phyloP scores from a whole-genome alignment of 2,113 vertebrate genomes.

The Rhizomys pruinosus region DNA sequence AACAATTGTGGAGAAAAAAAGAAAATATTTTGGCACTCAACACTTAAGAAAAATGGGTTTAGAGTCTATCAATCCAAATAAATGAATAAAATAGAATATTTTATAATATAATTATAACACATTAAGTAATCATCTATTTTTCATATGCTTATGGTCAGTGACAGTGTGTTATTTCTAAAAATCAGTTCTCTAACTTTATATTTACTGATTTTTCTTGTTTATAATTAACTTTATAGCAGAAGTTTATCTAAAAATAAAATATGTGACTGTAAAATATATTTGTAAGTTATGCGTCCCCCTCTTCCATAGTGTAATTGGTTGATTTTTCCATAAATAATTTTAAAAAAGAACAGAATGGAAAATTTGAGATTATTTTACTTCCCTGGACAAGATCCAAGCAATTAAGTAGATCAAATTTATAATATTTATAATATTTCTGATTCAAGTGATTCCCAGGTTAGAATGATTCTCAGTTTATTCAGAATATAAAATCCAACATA shows the following conservation, averaged over 20 bases:
- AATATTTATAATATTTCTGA: slow-evolving; percentile 82
- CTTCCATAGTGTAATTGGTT: slow-evolving; percentile 85
- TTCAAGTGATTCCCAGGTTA: slow-evolving; percentile 76
- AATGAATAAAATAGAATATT: background rate
- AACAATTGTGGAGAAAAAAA: background rate
- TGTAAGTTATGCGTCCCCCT: slow-evolving; percentile 76
- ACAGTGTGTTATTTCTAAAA: background rate
- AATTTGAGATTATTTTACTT: slow-evolving; percentile 83
- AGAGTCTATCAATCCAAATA: background rate
- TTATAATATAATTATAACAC: background rate
- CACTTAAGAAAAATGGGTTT: background rate
- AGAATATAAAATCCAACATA: slow-evolving; percentile 67
- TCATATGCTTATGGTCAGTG: background rate
- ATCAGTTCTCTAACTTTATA: background rate
- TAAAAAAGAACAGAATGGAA: slow-evolving; percentile 79
- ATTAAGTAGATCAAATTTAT: slow-evolving; percentile 83
- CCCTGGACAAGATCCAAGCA: slow-evolving; percentile 82
- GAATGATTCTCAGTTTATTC: slow-evolving; percentile 71
- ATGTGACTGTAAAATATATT: slow-evolving; percentile 79
- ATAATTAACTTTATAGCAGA: too few species aligned
- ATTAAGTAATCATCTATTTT: background rate
- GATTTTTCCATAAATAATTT: slow-evolving; percentile 83
- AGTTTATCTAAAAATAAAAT: slow-evolving; percentile 82
- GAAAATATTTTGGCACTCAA: background rate
- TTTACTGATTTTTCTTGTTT: background rate